Evolutionary conservation across 2,888 invertebrate species (phyloP), one percentile per base, ranked within the genome.

Genomic region (Diplolepis rosae): DNA sequence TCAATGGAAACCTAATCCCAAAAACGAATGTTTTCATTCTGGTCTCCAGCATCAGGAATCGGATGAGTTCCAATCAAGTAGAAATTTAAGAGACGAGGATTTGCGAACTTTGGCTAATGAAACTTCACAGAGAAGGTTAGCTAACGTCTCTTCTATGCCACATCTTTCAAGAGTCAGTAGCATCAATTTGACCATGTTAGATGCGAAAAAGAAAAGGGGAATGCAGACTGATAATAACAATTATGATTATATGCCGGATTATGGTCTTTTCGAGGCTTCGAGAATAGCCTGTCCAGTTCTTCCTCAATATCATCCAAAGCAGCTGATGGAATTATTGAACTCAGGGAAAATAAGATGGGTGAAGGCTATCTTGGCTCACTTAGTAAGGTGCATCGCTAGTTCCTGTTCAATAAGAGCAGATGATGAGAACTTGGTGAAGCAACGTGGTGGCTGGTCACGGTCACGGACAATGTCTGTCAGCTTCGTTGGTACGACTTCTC

Each of bases 231-330:
- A 87, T 70, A 88, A 78, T 13, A 76, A 79, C 54, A 89, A 89
- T 76, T 88, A 94, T 74, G 95, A 96, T 87, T 96, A 96, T 86
- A 95, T 97, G 95, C 96, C 96, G 0, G 96, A 96, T 89, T 96
- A 96, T 84, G 97, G 97, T 0, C 89, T 99, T 66, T 99, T 99
- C 89, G 99, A 99, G 89, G 98, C 99, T 0, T 97, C 98, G 4
- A 93, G 98, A 75, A 95, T 98, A 86, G 98, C 98, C 0, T 99
- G 98, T 83, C 99, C 99, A 0, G 98, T 99, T 50, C 90, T 99
- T 72, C 99, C 99, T 0, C 99, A 99, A 85, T 99, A 99, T 88
- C 99, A 99, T 90, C 99, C 99, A 0, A 98, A 98, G 85, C 99
- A 99, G 85, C 90, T 99, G 39, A 98, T 99, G 96, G 99, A 99